These are phyloP conservation scores for Rapana venosa DNA, from an alignment of 2,888 invertebrate species.

Conservation along the genomic window DNA sequence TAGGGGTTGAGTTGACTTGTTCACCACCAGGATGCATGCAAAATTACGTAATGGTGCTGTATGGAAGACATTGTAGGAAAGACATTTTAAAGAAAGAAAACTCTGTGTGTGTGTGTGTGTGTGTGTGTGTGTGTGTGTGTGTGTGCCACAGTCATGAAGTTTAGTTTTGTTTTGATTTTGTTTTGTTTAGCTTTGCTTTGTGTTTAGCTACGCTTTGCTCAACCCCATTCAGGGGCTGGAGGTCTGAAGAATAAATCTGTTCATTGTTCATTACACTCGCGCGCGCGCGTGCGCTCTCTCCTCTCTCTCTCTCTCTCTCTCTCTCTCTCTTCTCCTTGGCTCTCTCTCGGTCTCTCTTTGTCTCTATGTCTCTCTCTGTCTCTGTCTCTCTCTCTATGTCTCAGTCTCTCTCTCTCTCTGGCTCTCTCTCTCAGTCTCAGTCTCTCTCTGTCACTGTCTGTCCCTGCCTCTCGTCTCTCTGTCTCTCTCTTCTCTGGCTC, in stretches of 20 bases:
- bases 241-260: not conserved
- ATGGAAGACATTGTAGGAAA: too few species aligned
- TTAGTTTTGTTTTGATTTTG: not conserved
- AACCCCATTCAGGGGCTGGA: not conserved
- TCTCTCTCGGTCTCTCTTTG: not conserved
- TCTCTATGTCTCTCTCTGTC: not conserved
- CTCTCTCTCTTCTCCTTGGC: not conserved
- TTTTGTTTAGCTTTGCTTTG: not conserved
- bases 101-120: too few species aligned
- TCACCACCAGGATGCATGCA: too few species aligned
- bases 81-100: too few species aligned
- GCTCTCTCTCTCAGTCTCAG: not conserved
- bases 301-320: not conserved
- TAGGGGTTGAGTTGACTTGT: too few species aligned
- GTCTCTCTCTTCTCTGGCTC: not conserved
- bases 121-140: too few species aligned
- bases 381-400: not conserved
- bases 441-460: not conserved
- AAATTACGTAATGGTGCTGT: too few species aligned
- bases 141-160: not conserved
- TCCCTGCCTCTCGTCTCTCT: not conserved
- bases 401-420: not conserved
- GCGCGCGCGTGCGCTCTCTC: too few species aligned
- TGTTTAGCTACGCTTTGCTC: not conserved
- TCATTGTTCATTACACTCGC: too few species aligned